Percentiles rank a stretch among this genome's conserved stretches.
These are phyloP conservation scores for Drosophila pseudotakahashii DNA, from an alignment of 2,888 invertebrate species.

Conservation along the genomic window DNA sequence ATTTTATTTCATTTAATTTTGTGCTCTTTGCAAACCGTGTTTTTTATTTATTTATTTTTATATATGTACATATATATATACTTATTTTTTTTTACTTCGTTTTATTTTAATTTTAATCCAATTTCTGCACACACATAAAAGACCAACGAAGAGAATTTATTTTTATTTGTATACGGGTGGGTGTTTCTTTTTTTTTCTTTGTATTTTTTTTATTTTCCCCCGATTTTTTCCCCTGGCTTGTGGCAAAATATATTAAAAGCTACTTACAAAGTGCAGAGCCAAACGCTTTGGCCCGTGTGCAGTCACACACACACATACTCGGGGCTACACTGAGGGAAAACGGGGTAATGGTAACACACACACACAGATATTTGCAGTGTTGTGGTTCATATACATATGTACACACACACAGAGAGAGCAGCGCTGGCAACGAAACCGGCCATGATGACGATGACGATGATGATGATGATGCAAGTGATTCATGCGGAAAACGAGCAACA, in stretches of 20 bases:
- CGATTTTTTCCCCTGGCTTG: constrained; percentile 52
- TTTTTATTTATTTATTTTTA: constrained; percentile 15
- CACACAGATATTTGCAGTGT: constrained; percentile 52
- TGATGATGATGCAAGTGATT: constrained; percentile 76
- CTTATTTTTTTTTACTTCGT: constrained; percentile 16
- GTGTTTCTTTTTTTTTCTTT: too few species aligned
- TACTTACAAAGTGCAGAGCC: constrained; percentile 75
- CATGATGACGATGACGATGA: constrained; percentile 25
- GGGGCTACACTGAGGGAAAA: constrained; percentile 10
- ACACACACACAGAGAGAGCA: not conserved
- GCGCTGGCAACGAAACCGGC: constrained; percentile 2
- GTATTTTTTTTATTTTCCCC: constrained; percentile 32
- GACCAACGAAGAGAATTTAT: constrained; percentile 35
- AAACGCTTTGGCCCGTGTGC: constrained; percentile 47
- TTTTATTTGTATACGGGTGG: constrained; percentile 39
- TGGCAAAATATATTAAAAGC: constrained; percentile 78
- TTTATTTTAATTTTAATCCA: constrained; percentile 76
- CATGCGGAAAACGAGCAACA: constrained; percentile 78
- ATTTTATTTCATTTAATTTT: constrained; percentile 75
- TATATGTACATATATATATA: not conserved
- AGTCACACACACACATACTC: constrained; percentile 24
- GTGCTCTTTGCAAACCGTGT: constrained; percentile 35
- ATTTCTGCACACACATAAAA: constrained; percentile 56
- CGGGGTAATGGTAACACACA: constrained; percentile 17
- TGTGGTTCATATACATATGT: constrained; percentile 57